These are phyloP conservation scores for Enteromius anoplus DNA, from an alignment of 2,797 vertebrate genomes.

Conservation along the genomic window DNA sequence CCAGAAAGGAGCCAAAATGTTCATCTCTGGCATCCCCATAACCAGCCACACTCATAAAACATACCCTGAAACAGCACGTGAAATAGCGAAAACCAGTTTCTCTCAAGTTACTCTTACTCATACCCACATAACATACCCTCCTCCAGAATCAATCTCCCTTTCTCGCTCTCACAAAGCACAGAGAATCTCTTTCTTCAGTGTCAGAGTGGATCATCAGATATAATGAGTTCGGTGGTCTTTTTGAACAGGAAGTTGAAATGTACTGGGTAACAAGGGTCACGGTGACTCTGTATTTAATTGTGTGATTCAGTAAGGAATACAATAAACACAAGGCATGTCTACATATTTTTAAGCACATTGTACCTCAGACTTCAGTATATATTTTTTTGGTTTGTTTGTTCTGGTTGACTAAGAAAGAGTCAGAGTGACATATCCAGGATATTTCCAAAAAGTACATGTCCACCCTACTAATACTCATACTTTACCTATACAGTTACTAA, in stretches of 20 bases:
- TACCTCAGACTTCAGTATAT: background rate
- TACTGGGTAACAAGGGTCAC: conserved; percentile 3
- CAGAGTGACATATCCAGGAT: conserved; percentile 6
- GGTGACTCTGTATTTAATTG: background rate
- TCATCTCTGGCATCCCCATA: conserved; percentile 33
- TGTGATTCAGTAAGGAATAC: conserved; percentile 50
- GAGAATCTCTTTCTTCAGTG: background rate
- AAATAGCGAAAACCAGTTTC: conserved; percentile 12
- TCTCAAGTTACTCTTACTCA: conserved; percentile 42
- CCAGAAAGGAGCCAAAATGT: conserved; percentile 64
- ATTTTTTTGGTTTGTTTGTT: background rate
- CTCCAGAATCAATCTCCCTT: background rate
- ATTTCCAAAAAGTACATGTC: conserved; percentile 19
- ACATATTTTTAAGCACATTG: background rate
- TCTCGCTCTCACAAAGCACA: background rate
- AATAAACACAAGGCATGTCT: conserved; percentile 2
- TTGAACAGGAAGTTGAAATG: conserved; percentile 51
- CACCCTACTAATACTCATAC: background rate
- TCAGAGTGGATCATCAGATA: conserved; percentile 34
- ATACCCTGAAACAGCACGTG: conserved; percentile 1
- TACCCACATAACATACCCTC: conserved; percentile 25
- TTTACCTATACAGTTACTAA: background rate
- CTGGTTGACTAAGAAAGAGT: conserved; percentile 24
- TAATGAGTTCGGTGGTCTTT: conserved; percentile 19
- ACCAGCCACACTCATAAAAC: conserved; percentile 8